Percentiles rank a stretch among this genome's conserved stretches.
These are phyloP conservation scores for Latrodectus hesperus DNA, from an alignment of 2,888 invertebrate genomes.

Conservation along the genomic window DNA sequence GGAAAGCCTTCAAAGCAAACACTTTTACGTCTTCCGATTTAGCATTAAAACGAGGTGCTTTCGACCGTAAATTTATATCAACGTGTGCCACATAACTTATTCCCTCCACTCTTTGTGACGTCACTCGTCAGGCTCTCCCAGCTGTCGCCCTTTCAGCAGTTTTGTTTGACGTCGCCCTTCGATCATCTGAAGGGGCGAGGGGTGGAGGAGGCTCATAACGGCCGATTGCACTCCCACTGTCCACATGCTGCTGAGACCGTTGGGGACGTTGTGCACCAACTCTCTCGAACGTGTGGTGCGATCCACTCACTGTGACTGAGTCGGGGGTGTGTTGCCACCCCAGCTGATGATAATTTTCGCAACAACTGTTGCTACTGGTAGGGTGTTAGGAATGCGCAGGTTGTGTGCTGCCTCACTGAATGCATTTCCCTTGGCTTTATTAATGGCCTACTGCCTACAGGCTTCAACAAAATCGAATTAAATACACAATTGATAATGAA, in stretches of 20 bases:
- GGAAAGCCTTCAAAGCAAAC: not conserved
- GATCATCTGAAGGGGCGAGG: not conserved
- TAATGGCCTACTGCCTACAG: too few species aligned
- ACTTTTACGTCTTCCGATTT: not conserved
- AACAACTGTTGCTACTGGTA: not conserved
- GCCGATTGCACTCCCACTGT: not conserved
- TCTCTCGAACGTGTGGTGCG: not conserved
- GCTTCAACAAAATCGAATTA: too few species aligned
- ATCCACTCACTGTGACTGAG: not conserved
- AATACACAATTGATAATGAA: too few species aligned
- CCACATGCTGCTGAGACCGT: not conserved
- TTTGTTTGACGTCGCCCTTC: slow-evolving; percentile 1
- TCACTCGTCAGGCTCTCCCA: not conserved
- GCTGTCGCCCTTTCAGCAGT: not conserved
- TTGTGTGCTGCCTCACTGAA: not conserved
- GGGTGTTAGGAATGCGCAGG: not conserved
- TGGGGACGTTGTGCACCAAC: not conserved
- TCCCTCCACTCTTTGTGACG: not conserved
- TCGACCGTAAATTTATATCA: not conserved
- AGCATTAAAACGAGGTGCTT: not conserved
- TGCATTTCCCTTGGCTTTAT: too few species aligned
- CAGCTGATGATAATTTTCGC: not conserved
- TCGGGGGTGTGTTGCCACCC: not conserved
- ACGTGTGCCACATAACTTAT: not conserved
- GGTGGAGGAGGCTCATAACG: not conserved